Evolutionary conservation across 1,140 invertebrate genomes (phyloP).

Genomic region (Gyrodactylus salaris): DNA sequence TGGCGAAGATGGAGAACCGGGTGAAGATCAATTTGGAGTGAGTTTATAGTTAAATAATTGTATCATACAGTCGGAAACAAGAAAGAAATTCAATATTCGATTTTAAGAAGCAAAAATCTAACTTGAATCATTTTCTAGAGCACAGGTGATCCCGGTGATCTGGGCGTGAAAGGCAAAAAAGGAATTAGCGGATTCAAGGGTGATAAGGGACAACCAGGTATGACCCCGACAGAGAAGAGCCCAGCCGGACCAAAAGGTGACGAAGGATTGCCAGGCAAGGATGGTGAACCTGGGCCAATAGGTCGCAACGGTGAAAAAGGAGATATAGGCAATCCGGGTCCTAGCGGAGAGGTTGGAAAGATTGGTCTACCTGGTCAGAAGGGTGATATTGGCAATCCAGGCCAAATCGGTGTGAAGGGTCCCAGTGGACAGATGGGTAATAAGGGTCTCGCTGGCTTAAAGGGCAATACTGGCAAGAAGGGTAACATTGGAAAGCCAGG

Average conservation of each 20-base stretch:
- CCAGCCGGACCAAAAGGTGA: not conserved
- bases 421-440: not conserved
- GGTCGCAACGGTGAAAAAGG: not conserved
- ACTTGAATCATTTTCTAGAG: too few species aligned
- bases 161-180: too few species aligned
- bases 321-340: not conserved
- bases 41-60: too few species aligned
- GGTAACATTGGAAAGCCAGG: constrained; percentile 7
- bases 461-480: not conserved
- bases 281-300: not conserved
- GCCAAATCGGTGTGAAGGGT: not conserved
- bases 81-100: too few species aligned
- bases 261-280: not conserved
- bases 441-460: not conserved
- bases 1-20: not conserved
- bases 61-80: too few species aligned
- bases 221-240: not conserved
- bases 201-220: not conserved
- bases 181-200: not conserved
- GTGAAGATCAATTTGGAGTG: not conserved
- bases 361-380: not conserved
- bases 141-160: too few species aligned
- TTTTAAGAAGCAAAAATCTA: too few species aligned
- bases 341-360: not conserved
- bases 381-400: not conserved